Conservation (phyloP, 2,113 vertebrate species). For the Oncorhynchus masou region DNA sequence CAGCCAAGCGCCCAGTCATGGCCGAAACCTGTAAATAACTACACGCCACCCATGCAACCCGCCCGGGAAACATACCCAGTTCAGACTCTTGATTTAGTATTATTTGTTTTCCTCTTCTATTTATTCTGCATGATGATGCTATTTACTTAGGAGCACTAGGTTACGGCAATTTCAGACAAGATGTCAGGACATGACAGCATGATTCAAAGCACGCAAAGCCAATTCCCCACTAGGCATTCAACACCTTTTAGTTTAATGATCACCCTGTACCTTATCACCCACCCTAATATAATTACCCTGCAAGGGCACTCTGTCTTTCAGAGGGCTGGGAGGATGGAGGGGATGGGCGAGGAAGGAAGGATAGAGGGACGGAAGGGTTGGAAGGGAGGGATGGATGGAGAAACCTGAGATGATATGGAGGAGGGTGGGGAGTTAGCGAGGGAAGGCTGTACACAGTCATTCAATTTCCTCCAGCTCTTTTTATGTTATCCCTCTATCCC, state of each 20-base stretch:
- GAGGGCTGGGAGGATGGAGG: slow-evolving; percentile 28
- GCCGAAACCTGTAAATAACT: too few relatives aligned
- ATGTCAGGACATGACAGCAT: slow-evolving; percentile 66
- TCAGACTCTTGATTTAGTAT: slow-evolving; percentile 72
- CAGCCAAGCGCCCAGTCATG: slow-evolving; percentile 5
- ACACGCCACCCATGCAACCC: slow-evolving; percentile 4
- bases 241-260: slow-evolving; percentile 79
- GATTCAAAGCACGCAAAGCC: slow-evolving; percentile 67
- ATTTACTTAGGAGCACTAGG: slow-evolving; percentile 64
- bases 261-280: slow-evolving; percentile 53
- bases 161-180: slow-evolving; percentile 29
- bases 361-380: too few relatives aligned
- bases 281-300: slow-evolving; percentile 78
- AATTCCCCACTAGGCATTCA: slow-evolving; percentile 74
- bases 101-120: slow-evolving; percentile 70
- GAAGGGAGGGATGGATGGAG: background rate
- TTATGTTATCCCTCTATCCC: slow-evolving; percentile 18
- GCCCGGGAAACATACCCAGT: slow-evolving; percentile 40
- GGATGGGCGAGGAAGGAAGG: background rate
- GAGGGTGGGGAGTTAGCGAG: slow-evolving; percentile 20
- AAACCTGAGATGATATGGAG: too few relatives aligned
- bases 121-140: slow-evolving; percentile 72
- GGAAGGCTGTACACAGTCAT: slow-evolving; percentile 28
- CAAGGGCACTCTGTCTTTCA: slow-evolving; percentile 80
- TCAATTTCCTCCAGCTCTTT: slow-evolving; percentile 24